Evolutionary conservation across 2,797 vertebrate species (phyloP).

Genomic region (Mareca penelope): DNA sequence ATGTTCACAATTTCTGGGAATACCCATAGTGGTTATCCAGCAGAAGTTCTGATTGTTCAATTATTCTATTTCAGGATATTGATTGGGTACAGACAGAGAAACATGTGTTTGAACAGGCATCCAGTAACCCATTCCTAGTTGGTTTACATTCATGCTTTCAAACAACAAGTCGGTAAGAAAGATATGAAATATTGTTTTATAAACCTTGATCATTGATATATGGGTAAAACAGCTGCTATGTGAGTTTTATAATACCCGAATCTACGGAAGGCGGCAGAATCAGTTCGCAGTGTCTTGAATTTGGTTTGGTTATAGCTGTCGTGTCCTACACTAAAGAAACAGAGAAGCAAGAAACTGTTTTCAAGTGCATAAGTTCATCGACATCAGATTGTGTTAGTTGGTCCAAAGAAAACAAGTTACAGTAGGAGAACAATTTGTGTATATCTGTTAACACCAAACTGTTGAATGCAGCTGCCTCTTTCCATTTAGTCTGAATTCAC

Average conservation of each 20-base stretch:
- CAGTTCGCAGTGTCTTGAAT: background rate
- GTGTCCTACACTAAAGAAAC: background rate
- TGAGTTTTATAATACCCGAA: fast-evolving
- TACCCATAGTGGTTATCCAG: background rate
- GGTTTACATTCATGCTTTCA: slow-evolving; percentile 98
- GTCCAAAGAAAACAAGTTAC: background rate
- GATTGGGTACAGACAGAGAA: slow-evolving; percentile 99
- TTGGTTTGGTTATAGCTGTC: background rate
- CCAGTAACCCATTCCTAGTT: slow-evolving; percentile 95
- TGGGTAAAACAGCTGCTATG: background rate
- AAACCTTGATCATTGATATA: background rate
- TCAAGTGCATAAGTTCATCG: background rate
- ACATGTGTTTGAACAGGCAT: slow-evolving; percentile 98
- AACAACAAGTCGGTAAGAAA: slow-evolving; percentile 94
- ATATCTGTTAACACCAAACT: background rate
- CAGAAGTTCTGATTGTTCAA: slow-evolving; percentile 51
- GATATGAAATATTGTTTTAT: background rate
- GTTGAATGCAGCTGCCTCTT: background rate
- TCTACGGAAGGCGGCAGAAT: fast-evolving
- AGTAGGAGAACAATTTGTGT: background rate
- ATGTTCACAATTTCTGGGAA: background rate
- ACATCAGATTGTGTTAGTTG: background rate
- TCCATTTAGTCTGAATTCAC: background rate
- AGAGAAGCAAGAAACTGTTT: background rate
- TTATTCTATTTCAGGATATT: slow-evolving; percentile 87